These are phyloP conservation scores for Melanotaenia pygmaea DNA, from an alignment of 2,797 vertebrate species.

Conservation along the genomic window DNA sequence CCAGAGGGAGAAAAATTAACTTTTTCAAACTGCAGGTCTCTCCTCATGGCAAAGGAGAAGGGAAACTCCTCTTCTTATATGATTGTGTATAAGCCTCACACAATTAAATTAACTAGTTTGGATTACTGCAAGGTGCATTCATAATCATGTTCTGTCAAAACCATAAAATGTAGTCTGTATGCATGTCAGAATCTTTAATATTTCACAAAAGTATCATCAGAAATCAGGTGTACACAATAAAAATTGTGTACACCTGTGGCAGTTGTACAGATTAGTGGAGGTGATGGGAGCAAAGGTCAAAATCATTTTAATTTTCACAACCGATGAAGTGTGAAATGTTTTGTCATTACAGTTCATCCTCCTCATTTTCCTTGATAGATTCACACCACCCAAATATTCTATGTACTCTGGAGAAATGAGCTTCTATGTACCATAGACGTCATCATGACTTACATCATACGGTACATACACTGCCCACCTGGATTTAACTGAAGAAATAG, in stretches of 20 bases:
- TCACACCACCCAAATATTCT: too few species aligned
- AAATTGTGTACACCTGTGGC: conserved; percentile 13
- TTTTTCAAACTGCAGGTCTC: conserved; percentile 2
- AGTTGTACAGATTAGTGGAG: conserved; percentile 37
- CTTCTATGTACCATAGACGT: too few species aligned
- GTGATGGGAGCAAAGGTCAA: conserved; percentile 44
- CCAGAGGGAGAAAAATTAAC: neutral
- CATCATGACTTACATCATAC: too few species aligned
- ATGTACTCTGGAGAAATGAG: too few species aligned
- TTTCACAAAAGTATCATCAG: too few species aligned
- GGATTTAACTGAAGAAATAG: too few species aligned
- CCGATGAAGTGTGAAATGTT: conserved; percentile 40
- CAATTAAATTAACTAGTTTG: neutral
- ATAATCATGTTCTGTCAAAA: neutral
- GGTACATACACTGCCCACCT: too few species aligned
- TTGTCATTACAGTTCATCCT: conserved; percentile 10
- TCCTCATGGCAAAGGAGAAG: conserved; percentile 6
- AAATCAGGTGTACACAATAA: too few species aligned
- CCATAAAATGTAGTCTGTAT: neutral
- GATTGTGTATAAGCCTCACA: neutral
- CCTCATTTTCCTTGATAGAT: neutral
- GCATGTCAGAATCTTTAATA: neutral
- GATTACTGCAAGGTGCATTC: neutral
- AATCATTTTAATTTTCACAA: conserved; percentile 47
- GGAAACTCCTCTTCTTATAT: neutral